phyloP scores from a whole-genome alignment of 2,888 invertebrate genomes.

The Rhagium mordax region DNA sequence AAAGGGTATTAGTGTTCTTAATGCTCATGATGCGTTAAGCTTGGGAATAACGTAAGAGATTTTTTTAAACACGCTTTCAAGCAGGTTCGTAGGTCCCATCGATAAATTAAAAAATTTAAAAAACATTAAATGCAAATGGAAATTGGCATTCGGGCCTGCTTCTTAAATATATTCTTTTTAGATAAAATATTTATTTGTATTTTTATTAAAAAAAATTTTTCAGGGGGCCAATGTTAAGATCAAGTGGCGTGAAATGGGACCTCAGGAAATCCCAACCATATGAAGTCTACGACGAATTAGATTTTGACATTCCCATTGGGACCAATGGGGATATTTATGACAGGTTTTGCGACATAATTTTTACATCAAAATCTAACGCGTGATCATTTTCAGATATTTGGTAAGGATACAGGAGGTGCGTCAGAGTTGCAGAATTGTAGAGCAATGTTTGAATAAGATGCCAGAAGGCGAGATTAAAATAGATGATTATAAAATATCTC shows the following conservation, averaged over 20 bases:
- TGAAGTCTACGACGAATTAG: conserved; percentile 85
- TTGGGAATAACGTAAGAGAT: conserved; percentile 61
- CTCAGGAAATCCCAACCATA: conserved; percentile 87
- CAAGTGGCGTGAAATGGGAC: conserved; percentile 91
- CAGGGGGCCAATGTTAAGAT: conserved; percentile 85
- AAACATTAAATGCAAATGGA: no score
- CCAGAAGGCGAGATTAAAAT: conserved; percentile 84
- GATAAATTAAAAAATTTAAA: no score
- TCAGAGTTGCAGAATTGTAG: conserved; percentile 83
- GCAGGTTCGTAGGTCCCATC: no score
- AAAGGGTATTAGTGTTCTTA: conserved; percentile 81
- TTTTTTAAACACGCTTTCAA: no score
- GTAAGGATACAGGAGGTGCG: conserved; percentile 81
- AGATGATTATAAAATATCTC: conserved; percentile 85
- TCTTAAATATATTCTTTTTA: no score
- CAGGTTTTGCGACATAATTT: conserved; percentile 48
- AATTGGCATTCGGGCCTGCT: no score
- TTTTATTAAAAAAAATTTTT: no score
- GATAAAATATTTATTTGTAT: no score
- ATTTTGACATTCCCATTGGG: conserved; percentile 89
- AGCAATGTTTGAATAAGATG: conserved; percentile 88
- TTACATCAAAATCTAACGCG: background rate
- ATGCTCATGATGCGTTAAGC: conserved; percentile 84
- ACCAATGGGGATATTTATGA: conserved; percentile 89
- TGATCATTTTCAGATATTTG: conserved; percentile 72